These are phyloP conservation scores for Phengaris alcon DNA, from an alignment of 2,888 invertebrate species.

Conservation along the genomic window DNA sequence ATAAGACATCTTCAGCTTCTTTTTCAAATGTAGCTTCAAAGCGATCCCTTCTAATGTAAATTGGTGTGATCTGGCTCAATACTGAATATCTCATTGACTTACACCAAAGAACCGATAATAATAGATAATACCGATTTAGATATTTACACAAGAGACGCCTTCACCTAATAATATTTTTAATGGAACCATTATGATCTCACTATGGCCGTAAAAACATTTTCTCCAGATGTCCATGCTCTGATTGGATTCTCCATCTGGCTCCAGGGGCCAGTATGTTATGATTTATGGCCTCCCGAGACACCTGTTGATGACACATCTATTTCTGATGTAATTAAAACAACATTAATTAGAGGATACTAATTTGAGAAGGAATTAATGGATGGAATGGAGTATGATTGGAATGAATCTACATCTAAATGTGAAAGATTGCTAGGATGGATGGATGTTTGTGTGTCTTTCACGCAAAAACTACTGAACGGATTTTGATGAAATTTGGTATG, in stretches of 20 bases:
- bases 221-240: background rate
- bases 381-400: background rate
- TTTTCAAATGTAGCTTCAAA: no score
- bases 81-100: no score
- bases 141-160: background rate
- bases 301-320: conserved; percentile 12
- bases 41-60: no score
- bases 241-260: conserved; percentile 7
- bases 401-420: background rate
- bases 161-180: background rate
- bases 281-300: background rate
- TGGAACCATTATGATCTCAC: background rate
- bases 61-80: no score
- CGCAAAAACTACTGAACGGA: no score
- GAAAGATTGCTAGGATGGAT: no score
- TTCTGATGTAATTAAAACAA: conserved; percentile 6
- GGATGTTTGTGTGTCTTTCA: no score
- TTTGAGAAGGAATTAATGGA: background rate
- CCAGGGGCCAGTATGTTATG: background rate
- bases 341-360: conserved; percentile 2
- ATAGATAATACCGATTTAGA: background rate
- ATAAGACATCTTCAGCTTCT: no score
- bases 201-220: background rate
- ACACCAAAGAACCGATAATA: background rate
- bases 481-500: no score